phyloP scores from a whole-genome alignment of 1,140 invertebrate genomes.

The Drosophila sucinea region DNA sequence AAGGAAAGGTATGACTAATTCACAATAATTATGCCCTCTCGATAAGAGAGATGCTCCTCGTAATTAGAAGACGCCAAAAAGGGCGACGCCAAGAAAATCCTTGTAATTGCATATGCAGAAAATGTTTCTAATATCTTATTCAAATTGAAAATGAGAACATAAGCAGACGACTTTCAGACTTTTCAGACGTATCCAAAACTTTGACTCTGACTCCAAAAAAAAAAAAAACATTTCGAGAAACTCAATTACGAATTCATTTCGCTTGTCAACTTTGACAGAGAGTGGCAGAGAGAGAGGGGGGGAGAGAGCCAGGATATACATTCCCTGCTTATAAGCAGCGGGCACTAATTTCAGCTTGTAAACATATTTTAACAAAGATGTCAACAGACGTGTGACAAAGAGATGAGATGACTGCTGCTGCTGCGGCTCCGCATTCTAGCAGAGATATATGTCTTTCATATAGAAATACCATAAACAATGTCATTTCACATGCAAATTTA shows the following conservation, averaged over 20 bases:
- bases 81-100: conserved; percentile 20
- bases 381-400: conserved; percentile 73
- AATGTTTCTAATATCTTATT: conserved; percentile 58
- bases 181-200: background rate
- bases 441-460: conserved; percentile 72
- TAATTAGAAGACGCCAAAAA: conserved; percentile 57
- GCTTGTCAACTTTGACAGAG: conserved; percentile 64
- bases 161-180: conserved; percentile 30
- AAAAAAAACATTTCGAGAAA: conserved; percentile 59
- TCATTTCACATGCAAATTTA: conserved; percentile 82
- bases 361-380: conserved; percentile 82
- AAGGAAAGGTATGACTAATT: conserved; percentile 36
- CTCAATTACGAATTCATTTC: conserved; percentile 82
- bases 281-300: conserved; percentile 17
- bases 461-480: conserved; percentile 80
- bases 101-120: conserved; percentile 29
- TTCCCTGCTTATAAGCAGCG: conserved; percentile 8
- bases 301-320: conserved; percentile 22
- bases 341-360: conserved; percentile 77
- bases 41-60: conserved; percentile 61
- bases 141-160: conserved; percentile 50
- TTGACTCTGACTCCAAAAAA: conserved; percentile 15
- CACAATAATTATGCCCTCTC: conserved; percentile 66
- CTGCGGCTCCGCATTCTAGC: conserved; percentile 29
- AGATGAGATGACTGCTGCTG: conserved; percentile 30